phyloP scores from a whole-genome alignment of 1,140 invertebrate species.

The Drosophila cardini region DNA sequence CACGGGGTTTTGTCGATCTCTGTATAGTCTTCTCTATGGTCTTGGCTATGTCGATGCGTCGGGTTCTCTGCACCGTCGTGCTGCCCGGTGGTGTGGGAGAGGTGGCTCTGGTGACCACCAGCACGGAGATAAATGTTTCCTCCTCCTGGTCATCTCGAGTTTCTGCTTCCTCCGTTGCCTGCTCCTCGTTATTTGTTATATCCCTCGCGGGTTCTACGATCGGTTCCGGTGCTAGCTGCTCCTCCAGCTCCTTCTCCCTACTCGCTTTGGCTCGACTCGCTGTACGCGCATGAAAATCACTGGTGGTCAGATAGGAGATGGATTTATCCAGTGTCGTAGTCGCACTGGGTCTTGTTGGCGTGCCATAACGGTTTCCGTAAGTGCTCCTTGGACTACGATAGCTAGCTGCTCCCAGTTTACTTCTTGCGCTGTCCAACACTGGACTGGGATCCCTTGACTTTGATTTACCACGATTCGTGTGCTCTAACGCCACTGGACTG shows the following conservation, averaged over 20 bases:
- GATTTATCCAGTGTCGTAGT: constrained; percentile 50
- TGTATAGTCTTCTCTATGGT: constrained; percentile 88
- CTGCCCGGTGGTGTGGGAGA: constrained; percentile 90
- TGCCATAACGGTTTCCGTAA: constrained; percentile 63
- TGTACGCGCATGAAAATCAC: constrained; percentile 76
- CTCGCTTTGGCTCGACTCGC: constrained; percentile 70
- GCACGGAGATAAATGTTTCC: constrained; percentile 86
- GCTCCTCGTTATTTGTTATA: not conserved
- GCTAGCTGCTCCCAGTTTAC: constrained; percentile 55
- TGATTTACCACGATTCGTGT: constrained; percentile 73
- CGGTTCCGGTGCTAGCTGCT: constrained; percentile 28
- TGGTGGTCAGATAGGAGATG: constrained; percentile 78
- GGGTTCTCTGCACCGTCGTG: constrained; percentile 86
- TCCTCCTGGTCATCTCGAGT: constrained; percentile 1
- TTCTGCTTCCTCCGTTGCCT: not conserved
- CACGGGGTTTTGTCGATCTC: constrained; percentile 85
- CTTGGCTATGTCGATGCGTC: constrained; percentile 89
- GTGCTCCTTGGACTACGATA: constrained; percentile 58
- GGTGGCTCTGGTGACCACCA: constrained; percentile 89
- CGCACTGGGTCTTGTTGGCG: constrained; percentile 34
- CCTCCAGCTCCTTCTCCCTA: constrained; percentile 67
- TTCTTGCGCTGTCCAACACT: constrained; percentile 50
- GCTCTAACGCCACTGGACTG: constrained; percentile 77
- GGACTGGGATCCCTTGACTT: constrained; percentile 74
- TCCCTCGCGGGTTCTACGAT: not conserved